Conservation (phyloP, 37 sponge, comb jelly and placozoan species). For the Cliona cf. orientalis region DNA sequence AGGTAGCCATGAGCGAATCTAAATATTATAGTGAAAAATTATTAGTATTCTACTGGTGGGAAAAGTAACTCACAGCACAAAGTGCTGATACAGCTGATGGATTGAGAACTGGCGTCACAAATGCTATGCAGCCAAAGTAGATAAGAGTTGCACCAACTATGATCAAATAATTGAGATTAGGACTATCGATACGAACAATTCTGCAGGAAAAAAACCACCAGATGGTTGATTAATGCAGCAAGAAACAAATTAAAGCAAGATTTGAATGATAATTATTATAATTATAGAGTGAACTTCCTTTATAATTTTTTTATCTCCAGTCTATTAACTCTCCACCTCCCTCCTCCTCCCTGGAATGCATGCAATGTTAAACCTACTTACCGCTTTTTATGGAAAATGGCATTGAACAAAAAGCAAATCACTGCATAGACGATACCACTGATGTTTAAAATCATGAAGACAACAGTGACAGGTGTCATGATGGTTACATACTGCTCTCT, state of each 20-base stretch:
- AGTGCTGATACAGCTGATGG: background rate
- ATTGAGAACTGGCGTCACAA: background rate
- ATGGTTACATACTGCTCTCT: background rate
- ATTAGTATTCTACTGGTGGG: background rate
- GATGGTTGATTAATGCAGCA: too few species aligned
- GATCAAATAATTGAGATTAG: slow-evolving; percentile 21
- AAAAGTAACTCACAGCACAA: slow-evolving; percentile 14
- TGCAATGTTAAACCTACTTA: too few species aligned
- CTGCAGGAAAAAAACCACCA: background rate
- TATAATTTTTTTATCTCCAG: too few species aligned
- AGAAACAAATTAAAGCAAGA: too few species aligned
- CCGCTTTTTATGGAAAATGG: slow-evolving; percentile 14
- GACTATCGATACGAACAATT: slow-evolving; percentile 2
- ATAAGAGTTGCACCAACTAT: slow-evolving; percentile 1
- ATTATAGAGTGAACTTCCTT: slow-evolving; percentile 1
- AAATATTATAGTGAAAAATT: too few species aligned
- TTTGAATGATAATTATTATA: background rate
- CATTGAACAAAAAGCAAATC: slow-evolving; percentile 16
- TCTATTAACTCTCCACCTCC: too few species aligned
- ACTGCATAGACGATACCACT: slow-evolving; percentile 7
- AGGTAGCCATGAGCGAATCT: background rate
- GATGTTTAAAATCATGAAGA: background rate
- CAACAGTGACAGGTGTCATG: background rate
- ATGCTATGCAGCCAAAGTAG: background rate
- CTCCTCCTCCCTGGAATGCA: too few species aligned